A percentile compares a stretch with the other conserved stretches of the same genome.
phyloP scores from a whole-genome alignment of 2,113 vertebrate species.

The Apodemus sylvaticus region DNA sequence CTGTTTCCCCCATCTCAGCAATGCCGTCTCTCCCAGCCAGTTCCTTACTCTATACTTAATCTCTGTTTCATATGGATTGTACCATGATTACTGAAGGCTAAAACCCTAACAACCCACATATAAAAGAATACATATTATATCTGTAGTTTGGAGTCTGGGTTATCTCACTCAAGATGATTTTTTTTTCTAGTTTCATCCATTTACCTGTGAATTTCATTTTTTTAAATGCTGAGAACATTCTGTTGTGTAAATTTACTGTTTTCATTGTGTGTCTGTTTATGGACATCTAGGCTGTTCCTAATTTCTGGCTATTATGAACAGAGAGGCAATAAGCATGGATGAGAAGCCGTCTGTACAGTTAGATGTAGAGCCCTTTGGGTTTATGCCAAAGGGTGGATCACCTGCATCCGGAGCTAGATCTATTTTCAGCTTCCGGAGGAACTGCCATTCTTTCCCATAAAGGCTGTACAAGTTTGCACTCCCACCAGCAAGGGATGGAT shows the following conservation, averaged over 20 bases:
- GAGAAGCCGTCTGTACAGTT: neutral
- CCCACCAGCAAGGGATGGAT: neutral
- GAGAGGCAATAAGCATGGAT: neutral
- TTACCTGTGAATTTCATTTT: neutral
- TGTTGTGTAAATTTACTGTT: neutral
- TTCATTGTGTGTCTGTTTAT: neutral
- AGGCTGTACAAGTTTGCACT: neutral
- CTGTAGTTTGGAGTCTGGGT: neutral
- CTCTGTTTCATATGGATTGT: neutral
- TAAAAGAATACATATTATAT: neutral
- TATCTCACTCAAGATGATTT: neutral
- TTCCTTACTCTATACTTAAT: neutral
- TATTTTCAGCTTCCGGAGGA: neutral
- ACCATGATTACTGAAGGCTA: neutral
- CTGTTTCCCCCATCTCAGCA: neutral
- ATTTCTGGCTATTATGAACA: neutral
- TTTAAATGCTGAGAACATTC: neutral
- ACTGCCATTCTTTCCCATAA: neutral
- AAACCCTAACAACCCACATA: no score
- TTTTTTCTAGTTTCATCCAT: neutral
- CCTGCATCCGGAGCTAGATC: neutral
- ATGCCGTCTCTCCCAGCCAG: neutral
- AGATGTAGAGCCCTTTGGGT: neutral
- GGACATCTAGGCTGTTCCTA: neutral
- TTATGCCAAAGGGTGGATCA: neutral